Evolutionary conservation across 2,113 vertebrate genomes (phyloP).

Genomic region (Lipophrys pholis): DNA sequence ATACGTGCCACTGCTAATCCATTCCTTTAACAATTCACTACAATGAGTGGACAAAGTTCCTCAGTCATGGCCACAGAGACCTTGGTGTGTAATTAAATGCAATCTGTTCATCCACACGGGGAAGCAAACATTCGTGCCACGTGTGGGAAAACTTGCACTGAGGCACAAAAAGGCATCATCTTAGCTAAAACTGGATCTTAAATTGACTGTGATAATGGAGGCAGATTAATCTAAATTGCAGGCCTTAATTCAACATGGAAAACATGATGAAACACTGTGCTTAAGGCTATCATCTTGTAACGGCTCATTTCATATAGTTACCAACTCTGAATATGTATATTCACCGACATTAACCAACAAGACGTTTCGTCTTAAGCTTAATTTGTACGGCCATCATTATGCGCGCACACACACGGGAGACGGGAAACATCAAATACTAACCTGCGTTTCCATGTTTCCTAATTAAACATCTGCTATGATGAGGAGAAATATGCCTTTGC

Average conservation of each 20-base stretch:
- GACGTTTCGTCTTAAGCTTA: background rate
- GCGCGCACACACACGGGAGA: background rate
- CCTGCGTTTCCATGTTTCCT: background rate
- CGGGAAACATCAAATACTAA: background rate
- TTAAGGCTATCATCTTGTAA: background rate
- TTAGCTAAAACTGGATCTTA: too few relatives aligned
- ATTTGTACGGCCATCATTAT: background rate
- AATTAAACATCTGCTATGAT: background rate
- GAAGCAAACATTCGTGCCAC: too few relatives aligned
- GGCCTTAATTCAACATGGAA: background rate
- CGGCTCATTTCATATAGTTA: background rate
- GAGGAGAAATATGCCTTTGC: background rate
- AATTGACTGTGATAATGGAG: too few relatives aligned
- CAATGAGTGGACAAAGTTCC: too few relatives aligned
- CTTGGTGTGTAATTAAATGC: too few relatives aligned
- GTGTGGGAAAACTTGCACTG: too few relatives aligned
- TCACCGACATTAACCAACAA: background rate
- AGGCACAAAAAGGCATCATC: too few relatives aligned
- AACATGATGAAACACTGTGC: background rate
- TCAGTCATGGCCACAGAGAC: too few relatives aligned
- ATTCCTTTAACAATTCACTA: too few relatives aligned
- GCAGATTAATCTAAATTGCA: background rate
- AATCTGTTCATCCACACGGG: too few relatives aligned
- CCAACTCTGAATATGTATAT: background rate
- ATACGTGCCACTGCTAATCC: too few relatives aligned